These are phyloP conservation scores for Panulirus ornatus DNA, from an alignment of 1,140 invertebrate genomes.

Conservation along the genomic window DNA sequence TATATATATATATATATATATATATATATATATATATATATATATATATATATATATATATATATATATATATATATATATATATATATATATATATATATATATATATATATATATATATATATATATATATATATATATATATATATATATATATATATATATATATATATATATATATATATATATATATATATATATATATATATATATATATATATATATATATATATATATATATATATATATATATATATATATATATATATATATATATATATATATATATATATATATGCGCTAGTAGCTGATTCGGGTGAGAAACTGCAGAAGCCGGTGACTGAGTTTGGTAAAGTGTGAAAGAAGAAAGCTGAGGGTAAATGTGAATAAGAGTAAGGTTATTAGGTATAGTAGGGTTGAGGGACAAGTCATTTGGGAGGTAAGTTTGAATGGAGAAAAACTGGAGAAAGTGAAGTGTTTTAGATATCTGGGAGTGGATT, in stretches of 20 bases:
- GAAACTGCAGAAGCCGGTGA: too few species aligned
- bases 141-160: slow-evolving; percentile 38
- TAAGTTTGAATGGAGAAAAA: too few species aligned
- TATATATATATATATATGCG: slow-evolving; percentile 14
- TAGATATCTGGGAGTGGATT: too few species aligned
- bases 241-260: slow-evolving; percentile 45
- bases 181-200: slow-evolving; percentile 22
- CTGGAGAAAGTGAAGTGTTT: too few species aligned
- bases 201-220: slow-evolving; percentile 10
- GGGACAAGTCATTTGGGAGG: too few species aligned
- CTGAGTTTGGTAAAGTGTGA: too few species aligned
- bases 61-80: slow-evolving; percentile 32
- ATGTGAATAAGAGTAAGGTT: too few species aligned
- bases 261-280: slow-evolving; percentile 35
- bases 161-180: slow-evolving; percentile 36
- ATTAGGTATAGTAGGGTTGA: too few species aligned
- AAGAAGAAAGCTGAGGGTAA: too few species aligned
- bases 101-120: slow-evolving; percentile 33
- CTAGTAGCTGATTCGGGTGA: too few species aligned
- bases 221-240: slow-evolving; percentile 42
- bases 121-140: slow-evolving; percentile 36
- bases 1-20: slow-evolving; percentile 36
- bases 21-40: slow-evolving; percentile 41
- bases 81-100: slow-evolving; percentile 38
- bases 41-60: slow-evolving; percentile 31